phyloP scores from a whole-genome alignment of 2,113 vertebrate genomes.

The Cephalophus harveyi region DNA sequence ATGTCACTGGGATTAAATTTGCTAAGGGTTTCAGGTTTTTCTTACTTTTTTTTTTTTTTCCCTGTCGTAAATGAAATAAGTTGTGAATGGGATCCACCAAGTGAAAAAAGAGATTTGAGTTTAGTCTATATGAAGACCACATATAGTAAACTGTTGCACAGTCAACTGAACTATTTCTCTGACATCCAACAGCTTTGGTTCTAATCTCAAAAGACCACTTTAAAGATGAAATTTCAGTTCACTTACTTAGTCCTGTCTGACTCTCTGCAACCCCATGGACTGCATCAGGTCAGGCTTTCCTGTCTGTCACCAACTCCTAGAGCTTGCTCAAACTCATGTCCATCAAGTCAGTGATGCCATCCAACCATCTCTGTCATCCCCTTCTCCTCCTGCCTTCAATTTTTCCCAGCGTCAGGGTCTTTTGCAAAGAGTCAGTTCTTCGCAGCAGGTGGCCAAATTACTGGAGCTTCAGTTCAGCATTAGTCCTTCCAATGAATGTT shows the following conservation, averaged over 20 bases:
- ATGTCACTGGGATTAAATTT: conserved; percentile 39
- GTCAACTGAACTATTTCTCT: not conserved
- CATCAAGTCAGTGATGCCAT: not conserved
- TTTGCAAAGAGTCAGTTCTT: not conserved
- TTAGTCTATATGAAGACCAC: not conserved
- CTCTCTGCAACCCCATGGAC: not conserved
- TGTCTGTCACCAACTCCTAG: not conserved
- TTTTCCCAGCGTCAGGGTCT: not conserved
- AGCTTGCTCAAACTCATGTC: not conserved
- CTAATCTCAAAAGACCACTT: not conserved
- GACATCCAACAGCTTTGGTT: not conserved
- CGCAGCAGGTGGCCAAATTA: not conserved
- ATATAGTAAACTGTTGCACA: not conserved
- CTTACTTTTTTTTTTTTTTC: not conserved
- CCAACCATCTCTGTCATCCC: not conserved
- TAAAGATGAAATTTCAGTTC: not conserved
- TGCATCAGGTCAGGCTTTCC: not conserved
- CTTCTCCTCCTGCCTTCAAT: not conserved
- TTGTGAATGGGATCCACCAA: not conserved
- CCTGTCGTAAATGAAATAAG: conserved; percentile 14
- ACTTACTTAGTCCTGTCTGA: not conserved
- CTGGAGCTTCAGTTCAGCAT: not conserved
- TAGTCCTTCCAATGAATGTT: not conserved
- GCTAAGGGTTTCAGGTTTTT: not conserved
- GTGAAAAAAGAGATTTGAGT: conserved; percentile 11